These are phyloP conservation scores for Protodeltote pygarga DNA, from an alignment of 2,888 invertebrate species.

Conservation along the genomic window DNA sequence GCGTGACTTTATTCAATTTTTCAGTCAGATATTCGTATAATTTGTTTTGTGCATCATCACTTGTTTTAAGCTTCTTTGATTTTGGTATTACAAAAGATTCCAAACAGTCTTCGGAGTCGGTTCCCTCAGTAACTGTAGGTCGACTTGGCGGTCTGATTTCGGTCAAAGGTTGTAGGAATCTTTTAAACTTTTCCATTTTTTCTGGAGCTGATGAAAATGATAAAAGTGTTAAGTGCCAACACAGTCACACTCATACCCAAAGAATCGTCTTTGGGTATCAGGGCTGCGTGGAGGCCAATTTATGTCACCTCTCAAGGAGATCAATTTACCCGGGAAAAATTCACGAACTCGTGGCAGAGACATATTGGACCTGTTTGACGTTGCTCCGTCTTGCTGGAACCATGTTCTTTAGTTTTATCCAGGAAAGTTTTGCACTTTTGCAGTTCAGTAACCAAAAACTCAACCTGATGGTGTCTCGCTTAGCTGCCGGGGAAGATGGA, in stretches of 20 bases:
- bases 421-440: conserved; percentile 34
- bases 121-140: conserved; percentile 8
- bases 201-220: too few relatives aligned
- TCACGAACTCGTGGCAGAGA: too few relatives aligned
- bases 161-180: conserved; percentile 5
- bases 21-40: conserved; percentile 9
- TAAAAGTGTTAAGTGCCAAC: too few relatives aligned
- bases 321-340: too few relatives aligned
- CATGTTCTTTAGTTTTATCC: conserved; percentile 39
- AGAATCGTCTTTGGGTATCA: too few relatives aligned
- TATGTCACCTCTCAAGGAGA: conserved; percentile 17
- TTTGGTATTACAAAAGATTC: conserved; percentile 9
- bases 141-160: conserved; percentile 7
- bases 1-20: conserved; percentile 10
- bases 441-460: conserved; percentile 29
- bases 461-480: too few relatives aligned
- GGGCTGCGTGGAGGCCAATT: conserved; percentile 33
- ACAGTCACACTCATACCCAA: too few relatives aligned
- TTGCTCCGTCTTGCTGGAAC: conserved; percentile 23
- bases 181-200: too few relatives aligned
- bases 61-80: too few relatives aligned
- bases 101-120: conserved; percentile 1
- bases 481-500: too few relatives aligned
- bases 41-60: conserved; percentile 1
- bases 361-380: neutral